phyloP scores from a whole-genome alignment of 1,140 invertebrate species.

The Cecropterus lyciades region DNA sequence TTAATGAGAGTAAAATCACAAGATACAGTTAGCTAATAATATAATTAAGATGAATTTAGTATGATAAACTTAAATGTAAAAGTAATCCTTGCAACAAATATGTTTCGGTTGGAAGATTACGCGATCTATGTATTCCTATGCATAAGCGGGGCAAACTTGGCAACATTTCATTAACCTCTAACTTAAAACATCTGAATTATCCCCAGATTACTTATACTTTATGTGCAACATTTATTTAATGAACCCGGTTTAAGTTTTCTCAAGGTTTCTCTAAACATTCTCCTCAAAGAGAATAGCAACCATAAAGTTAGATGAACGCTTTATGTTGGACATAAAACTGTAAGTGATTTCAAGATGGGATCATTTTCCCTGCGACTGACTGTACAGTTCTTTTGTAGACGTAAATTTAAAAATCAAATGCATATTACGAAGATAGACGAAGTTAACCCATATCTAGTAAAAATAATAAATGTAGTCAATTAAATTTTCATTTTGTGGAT shows the following conservation, averaged over 20 bases:
- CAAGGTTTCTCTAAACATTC: constrained; percentile 20
- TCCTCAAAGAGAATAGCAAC: constrained; percentile 26
- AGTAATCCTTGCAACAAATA: no score
- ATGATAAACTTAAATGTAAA: no score
- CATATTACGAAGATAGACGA: no score
- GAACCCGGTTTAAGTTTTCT: constrained; percentile 13
- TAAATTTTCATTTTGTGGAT: no score
- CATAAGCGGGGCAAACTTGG: no score
- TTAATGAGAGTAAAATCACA: no score
- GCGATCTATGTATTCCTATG: no score
- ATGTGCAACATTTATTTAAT: constrained; percentile 34
- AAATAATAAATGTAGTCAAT: no score
- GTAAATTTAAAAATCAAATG: neutral
- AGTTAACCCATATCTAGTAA: no score
- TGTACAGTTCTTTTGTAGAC: neutral
- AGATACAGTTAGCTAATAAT: no score
- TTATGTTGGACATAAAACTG: constrained; percentile 32
- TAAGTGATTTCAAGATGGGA: constrained; percentile 23
- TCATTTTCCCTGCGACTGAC: constrained; percentile 10
- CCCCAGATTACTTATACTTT: constrained; percentile 28
- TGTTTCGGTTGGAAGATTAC: no score
- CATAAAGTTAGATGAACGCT: constrained; percentile 28
- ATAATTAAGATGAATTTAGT: no score
- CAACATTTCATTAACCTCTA: constrained; percentile 13
- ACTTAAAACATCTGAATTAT: constrained; percentile 27